These are phyloP conservation scores for Copsychus sechellarum DNA, from an alignment of 2,113 vertebrate genomes.

Conservation along the genomic window DNA sequence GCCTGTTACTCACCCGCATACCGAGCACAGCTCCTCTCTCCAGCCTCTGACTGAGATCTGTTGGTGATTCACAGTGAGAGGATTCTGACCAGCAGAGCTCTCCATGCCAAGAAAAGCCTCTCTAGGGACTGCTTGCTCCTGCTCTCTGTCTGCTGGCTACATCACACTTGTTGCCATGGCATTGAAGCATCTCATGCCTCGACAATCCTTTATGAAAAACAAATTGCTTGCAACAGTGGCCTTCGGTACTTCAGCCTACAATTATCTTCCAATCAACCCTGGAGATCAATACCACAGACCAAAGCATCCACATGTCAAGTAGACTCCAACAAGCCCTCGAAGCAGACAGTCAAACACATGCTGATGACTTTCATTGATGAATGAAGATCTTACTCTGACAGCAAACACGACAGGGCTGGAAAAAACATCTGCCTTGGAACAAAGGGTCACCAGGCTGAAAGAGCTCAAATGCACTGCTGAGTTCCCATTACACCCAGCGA, in stretches of 20 bases:
- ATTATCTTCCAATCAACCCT: constrained; percentile 45
- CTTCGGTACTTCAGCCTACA: constrained; percentile 52
- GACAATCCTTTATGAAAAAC: constrained; percentile 53
- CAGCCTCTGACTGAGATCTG: neutral
- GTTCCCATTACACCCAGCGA: neutral
- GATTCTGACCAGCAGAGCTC: constrained; percentile 9
- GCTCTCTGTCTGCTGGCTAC: constrained; percentile 29
- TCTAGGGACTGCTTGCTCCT: constrained; percentile 5
- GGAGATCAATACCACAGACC: constrained; percentile 46
- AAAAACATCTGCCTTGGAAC: constrained; percentile 20
- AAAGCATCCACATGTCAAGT: constrained; percentile 26
- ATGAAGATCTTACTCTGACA: neutral
- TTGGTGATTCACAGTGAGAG: neutral
- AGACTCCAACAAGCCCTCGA: neutral
- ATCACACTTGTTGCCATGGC: constrained; percentile 60
- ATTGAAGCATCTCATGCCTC: constrained; percentile 40
- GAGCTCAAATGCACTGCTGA: neutral
- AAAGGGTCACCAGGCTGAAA: neutral
- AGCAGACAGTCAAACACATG: neutral
- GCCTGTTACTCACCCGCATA: neutral
- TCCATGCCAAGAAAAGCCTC: constrained; percentile 38
- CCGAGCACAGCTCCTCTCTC: neutral
- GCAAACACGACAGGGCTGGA: neutral
- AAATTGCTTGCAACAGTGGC: constrained; percentile 34
- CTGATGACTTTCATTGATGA: constrained; percentile 12